Evolutionary conservation across 1,140 invertebrate species (phyloP), one percentile per base, ranked within the genome.

Genomic region (Musca vetustissima): DNA sequence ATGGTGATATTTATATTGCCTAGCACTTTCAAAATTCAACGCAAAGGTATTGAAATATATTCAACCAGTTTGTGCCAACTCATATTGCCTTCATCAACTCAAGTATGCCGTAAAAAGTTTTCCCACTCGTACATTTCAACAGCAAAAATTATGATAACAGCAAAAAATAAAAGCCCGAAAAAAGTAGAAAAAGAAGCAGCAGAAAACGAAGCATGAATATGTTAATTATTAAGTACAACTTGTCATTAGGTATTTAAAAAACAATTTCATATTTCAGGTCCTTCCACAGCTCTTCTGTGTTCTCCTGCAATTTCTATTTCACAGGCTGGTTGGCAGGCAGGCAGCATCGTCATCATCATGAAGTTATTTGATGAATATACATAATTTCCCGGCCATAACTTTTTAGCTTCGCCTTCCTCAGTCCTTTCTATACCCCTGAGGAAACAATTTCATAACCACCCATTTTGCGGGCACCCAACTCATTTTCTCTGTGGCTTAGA

Each of bases 211-310:
- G 36, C 36, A 61, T 61, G 57, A 61, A 61, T 61, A 61, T 19
- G 28, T 61, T 61, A 36, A 36, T 61, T 61, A 61, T 61, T 61
- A 61, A 61, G 57, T 17, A 36, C 7, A 61, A 61, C 57, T 19
- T 61, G 57, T 61, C 57, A 61, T 61, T 61, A 61, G 32, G 57
- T 43, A 61, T 61, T 61, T 61, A 61, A 61, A 61, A 61, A 61
- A 61, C 57, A 61, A 61, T 61, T 61, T 61, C 36, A 17, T 36
- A 19, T 43, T 43, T 43, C 36, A 43, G 36, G 11, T 43, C 36
- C 36, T 6, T 43, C 36, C n/a, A 6, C 17, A 19, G 9, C 49
- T 13, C 36, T 11, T 13, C 36, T 43, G 1, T 7, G 6, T 43
- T 28, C 28, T 28, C 28, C 28, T 28, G 3, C 28, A 3, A 28